These are phyloP conservation scores for Globia sparganii DNA, from an alignment of 2,888 invertebrate genomes.

Conservation along the genomic window DNA sequence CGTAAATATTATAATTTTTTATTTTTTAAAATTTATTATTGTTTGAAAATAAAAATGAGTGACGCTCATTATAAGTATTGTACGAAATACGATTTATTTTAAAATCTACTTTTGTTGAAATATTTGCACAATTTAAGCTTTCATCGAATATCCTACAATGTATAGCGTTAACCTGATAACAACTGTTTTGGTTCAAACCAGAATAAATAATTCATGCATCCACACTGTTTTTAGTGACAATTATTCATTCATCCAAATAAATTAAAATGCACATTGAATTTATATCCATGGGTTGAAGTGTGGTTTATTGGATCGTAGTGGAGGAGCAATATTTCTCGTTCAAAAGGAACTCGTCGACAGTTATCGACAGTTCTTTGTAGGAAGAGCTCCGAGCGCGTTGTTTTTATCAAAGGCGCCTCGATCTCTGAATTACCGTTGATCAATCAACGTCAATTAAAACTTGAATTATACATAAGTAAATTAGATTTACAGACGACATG, in stretches of 20 bases:
- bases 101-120: conserved; percentile 18
- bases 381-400: conserved; percentile 45
- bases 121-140: conserved; percentile 26
- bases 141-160: conserved; percentile 6
- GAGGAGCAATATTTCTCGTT: conserved; percentile 54
- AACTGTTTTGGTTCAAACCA: conserved; percentile 43
- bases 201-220: conserved; percentile 51
- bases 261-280: conserved; percentile 32
- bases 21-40: no score
- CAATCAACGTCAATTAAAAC: conserved; percentile 66
- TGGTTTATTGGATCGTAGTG: conserved; percentile 15
- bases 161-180: conserved; percentile 8
- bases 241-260: conserved; percentile 21
- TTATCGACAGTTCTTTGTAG: conserved; percentile 65
- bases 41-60: not conserved
- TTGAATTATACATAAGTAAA: conserved; percentile 54
- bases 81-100: conserved; percentile 6
- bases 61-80: not conserved
- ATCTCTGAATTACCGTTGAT: conserved; percentile 58
- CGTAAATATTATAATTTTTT: not conserved
- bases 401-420: conserved; percentile 61
- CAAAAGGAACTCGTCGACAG: conserved; percentile 55
- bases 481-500: conserved; percentile 41
- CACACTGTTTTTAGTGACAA: conserved; percentile 33
- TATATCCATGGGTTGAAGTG: conserved; percentile 22